phyloP scores from a whole-genome alignment of 92 coral and sea anemone species.

The Plumapathes pennacea region DNA sequence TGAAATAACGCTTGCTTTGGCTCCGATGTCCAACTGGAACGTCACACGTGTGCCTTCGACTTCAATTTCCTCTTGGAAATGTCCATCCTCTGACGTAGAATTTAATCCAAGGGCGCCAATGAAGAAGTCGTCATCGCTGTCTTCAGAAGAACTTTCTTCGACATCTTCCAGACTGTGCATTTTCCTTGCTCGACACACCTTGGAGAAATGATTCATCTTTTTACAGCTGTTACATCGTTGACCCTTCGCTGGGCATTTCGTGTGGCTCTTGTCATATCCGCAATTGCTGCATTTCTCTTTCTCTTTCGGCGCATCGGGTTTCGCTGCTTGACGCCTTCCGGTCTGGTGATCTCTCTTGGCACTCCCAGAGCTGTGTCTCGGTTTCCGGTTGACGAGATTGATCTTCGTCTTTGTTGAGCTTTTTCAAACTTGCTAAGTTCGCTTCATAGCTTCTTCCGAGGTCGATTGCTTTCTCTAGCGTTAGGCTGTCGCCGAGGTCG shows the following conservation, averaged over 20 bases:
- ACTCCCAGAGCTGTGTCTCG: no score
- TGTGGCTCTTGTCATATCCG: conserved; percentile 23
- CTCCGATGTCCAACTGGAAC: conserved; percentile 10
- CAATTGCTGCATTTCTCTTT: conserved; percentile 14
- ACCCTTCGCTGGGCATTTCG: conserved; percentile 23
- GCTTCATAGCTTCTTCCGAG: conserved; percentile 7
- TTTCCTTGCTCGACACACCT: conserved; percentile 11
- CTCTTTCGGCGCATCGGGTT: no score
- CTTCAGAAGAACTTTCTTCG: background rate
- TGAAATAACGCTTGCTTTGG: conserved; percentile 17
- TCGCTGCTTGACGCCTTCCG: no score
- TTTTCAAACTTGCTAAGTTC: conserved; percentile 7
- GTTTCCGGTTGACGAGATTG: background rate
- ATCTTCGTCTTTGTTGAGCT: conserved; percentile 14
- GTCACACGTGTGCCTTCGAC: conserved; percentile 1
- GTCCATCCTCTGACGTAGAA: conserved; percentile 1
- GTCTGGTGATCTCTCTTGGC: no score
- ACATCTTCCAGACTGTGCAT: conserved; percentile 10
- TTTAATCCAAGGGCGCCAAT: conserved; percentile 4
- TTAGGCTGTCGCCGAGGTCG: background rate
- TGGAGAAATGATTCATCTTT: conserved; percentile 22
- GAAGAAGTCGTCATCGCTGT: background rate
- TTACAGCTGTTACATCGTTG: conserved; percentile 14
- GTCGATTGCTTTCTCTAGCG: conserved; percentile 1
- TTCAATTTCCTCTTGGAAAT: no score